These are phyloP conservation scores for Phyllostomus hastatus DNA, from an alignment of 2,113 vertebrate genomes.

Conservation along the genomic window DNA sequence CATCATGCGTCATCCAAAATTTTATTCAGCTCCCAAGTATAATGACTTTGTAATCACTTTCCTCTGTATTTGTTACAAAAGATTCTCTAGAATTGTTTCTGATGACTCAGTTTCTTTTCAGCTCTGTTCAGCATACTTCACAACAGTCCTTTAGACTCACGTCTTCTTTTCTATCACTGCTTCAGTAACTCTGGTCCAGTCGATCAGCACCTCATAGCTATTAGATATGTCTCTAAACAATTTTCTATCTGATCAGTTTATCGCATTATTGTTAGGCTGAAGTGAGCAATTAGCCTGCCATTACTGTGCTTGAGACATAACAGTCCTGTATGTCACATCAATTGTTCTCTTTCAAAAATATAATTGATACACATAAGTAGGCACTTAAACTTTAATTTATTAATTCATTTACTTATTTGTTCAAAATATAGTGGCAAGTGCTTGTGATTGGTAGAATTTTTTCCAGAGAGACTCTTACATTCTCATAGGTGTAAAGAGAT, in stretches of 20 bases:
- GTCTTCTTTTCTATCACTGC: background rate
- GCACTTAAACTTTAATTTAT: background rate
- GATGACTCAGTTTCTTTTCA: background rate
- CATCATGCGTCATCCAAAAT: background rate
- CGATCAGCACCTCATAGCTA: background rate
- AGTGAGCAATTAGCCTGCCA: background rate
- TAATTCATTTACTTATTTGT: background rate
- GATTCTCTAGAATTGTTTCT: background rate
- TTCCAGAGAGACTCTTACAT: background rate
- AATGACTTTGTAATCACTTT: background rate
- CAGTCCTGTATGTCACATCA: background rate
- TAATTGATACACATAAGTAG: background rate
- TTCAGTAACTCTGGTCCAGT: background rate
- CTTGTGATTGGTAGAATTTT: background rate
- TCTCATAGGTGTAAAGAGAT: background rate
- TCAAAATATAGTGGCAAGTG: background rate
- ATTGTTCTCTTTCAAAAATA: background rate
- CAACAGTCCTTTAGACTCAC: background rate
- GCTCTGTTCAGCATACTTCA: background rate
- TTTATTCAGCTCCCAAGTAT: background rate
- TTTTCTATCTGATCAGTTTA: background rate
- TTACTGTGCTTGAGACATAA: background rate
- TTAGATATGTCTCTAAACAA: background rate
- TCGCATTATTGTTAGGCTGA: background rate
- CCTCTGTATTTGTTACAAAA: background rate